Evolutionary conservation across 2,888 invertebrate species (phyloP), one percentile per base, ranked within the genome.

Genomic region (Gryllus longicercus): DNA sequence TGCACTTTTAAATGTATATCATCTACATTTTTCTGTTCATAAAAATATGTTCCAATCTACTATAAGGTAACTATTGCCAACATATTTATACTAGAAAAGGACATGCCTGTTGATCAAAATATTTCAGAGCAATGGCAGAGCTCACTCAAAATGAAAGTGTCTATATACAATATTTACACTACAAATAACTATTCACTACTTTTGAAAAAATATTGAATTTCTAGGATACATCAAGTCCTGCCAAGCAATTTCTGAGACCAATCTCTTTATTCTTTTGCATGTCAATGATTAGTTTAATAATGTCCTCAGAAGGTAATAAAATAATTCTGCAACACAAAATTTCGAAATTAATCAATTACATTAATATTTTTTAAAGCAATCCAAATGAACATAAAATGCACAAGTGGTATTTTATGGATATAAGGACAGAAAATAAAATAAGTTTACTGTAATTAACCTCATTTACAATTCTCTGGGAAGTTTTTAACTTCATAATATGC

Each of bases 1-100:
- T 63, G 63, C 63, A 63, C 63, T 63, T 63, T 63, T 63, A 63
- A 63, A 63, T 63, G 63, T 63, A 63, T n/a, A 63, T 63, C n/a
- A 63, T 63, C n/a, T n/a, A 63, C 63, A 18, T 18, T 63, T 18
- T 63, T 63, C 14, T 63, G 14, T 63, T n/a, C 63, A 63, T 63
- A 63, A 63, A 63, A 63, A 63, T 63, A 63, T 63, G 63, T 63
- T 63, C 63, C 16, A 16, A n/a, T 63, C 63, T 63, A 63, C 63
- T 63, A 63, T 63, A 63, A 63, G 63, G 63, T 63, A 18, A 18
- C 63, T 63, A 63, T 63, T 63, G 63, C 63, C 63, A 63, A 63
- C 63, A 63, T 63, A 63, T 63, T 18, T 63, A 63, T 63, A 63
- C 63, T 63, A 63, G 63, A 63, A 63, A 63, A 63, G 63, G 63